Base-by-base conservation (phyloP, 2,888 invertebrate genomes). In the Stramonita haemastoma region DNA sequence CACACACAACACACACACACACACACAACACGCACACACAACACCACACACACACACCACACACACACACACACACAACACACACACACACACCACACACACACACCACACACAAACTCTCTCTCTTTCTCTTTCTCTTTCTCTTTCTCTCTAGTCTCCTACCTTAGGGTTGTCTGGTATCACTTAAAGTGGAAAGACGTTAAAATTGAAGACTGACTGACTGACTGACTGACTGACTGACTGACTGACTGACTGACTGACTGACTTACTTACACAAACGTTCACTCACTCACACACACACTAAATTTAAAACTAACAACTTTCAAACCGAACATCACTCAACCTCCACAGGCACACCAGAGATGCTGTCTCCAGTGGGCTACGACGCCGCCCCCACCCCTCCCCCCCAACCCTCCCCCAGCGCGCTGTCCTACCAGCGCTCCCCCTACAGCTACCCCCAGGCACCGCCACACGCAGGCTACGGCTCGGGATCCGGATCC, bases 341-440 rank as follows among this genome's bases (percentile, higher is more conserved):
- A 46, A 73, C 73, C 73, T 73, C 26, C 32, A 32, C 32, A 95
- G 95, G 94, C 34, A 95, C 94, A 19, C 95, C 95, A 57, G 95
- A 95, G 91, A 94, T 95, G 94, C 88, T 95, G 89, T 95, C 95
- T 19, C 95, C 95, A 13, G 92, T 93, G 5, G 93, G 93, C 90
- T 93, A 92, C 89, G 95, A 95, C 81, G 94, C 93, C 29, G 94
- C 93, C 22, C 95, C 95, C 13, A 95, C 95, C 0, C 95, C 95
- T 66, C 95, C 95, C 22, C 95, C 95, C 36, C 94, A 94, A 90
- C 95, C 95, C 36, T 95, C 95, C 36, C 95, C 95, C 13, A 94
- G 95, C 87, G 94, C 95, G 13, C 94, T 94, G 91, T 89, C 91
- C 26, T 56, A 84, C 57, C 90, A 90, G 70, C 91, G 90, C 17